Conservation (phyloP, 2,888 invertebrate genomes). For the Digitonthophagus gazella region DNA sequence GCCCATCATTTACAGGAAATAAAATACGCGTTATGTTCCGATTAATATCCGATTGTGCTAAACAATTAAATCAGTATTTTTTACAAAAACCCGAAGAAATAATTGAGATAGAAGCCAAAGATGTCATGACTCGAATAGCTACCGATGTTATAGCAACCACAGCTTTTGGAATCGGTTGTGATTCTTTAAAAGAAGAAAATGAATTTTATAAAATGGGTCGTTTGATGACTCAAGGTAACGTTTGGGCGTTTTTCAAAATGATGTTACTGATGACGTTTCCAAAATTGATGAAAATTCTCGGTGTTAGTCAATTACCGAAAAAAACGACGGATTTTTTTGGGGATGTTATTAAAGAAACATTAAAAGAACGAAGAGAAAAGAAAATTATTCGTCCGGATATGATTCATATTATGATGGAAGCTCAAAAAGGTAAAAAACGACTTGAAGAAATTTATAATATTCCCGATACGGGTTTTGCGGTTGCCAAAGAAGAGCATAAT, state of each 20-base stretch:
- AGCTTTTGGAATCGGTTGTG: constrained; percentile 55
- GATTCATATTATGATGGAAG: constrained; percentile 59
- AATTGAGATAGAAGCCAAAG: constrained; percentile 48
- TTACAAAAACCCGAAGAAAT: constrained; percentile 32
- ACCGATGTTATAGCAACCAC: constrained; percentile 57
- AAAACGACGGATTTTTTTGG: not conserved
- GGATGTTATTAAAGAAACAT: constrained; percentile 41
- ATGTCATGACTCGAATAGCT: constrained; percentile 51
- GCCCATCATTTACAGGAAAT: constrained; percentile 46
- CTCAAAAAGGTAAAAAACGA: constrained; percentile 26
- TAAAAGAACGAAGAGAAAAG: constrained; percentile 51
- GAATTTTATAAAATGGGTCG: constrained; percentile 14
- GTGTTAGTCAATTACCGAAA: not conserved
- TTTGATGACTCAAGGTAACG: not conserved
- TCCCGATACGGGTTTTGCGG: too few relatives aligned
- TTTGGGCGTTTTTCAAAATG: not conserved
- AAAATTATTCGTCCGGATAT: constrained; percentile 57
- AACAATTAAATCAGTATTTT: constrained; percentile 31
- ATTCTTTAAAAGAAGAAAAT: constrained; percentile 54
- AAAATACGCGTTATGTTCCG: constrained; percentile 45
- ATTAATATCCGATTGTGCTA: constrained; percentile 37
- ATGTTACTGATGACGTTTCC: constrained; percentile 12
- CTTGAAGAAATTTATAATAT: constrained; percentile 12
- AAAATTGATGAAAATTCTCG: not conserved
- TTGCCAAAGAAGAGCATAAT: too few relatives aligned